Base-by-base conservation (phyloP, 30 jellyfish, hydroid and myxozoan species). In the Clytia hemisphaerica region DNA sequence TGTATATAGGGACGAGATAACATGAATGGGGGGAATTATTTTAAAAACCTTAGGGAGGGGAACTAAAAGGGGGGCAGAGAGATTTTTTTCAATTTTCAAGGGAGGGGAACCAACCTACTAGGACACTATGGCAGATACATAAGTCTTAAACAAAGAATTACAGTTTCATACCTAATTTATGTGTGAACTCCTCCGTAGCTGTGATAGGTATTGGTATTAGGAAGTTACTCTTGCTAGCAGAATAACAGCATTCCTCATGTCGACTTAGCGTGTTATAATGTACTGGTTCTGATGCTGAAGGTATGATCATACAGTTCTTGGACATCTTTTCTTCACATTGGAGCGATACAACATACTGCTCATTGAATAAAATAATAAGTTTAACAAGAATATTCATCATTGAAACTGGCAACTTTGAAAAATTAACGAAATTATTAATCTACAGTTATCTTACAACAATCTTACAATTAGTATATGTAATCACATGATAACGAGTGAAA, bases 181-280 rank as follows among this genome's bases (percentile, higher is more conserved):
- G 85, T 18, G 92, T 14, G 45, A 88, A 88, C 42, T 73, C 88
- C 38, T 92, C 92, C 3, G 97, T 88, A 6, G 85, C 85, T 2
- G 97, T 88, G 65, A 88, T 73, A 0, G 97, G 97, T 6, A 88
- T 88, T 0, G 94, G 97, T 31, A 88, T 54, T 46, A 83, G 49
- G 53, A 88, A 88, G 47, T 54, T 73, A 14, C 93, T 67, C 55
- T 67, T 83, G 32, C 93, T 34, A 38, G 84, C 71, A 35, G 60
- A 64, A 29, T 65, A 33, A 38, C 94, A 80, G 73, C 93, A 88
- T 62, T 88, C 97, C 64, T 80, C 94, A 34, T 75, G 74, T 35
- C 84, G 57, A 51, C 97, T 74, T 45, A 79, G 72, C 14, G 92
- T 72, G 53, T 63, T 78, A 71, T 7, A 60, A 49, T 32, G 87